phyloP scores from a whole-genome alignment of 2,113 vertebrate species.

The Rhinogobius similis region DNA sequence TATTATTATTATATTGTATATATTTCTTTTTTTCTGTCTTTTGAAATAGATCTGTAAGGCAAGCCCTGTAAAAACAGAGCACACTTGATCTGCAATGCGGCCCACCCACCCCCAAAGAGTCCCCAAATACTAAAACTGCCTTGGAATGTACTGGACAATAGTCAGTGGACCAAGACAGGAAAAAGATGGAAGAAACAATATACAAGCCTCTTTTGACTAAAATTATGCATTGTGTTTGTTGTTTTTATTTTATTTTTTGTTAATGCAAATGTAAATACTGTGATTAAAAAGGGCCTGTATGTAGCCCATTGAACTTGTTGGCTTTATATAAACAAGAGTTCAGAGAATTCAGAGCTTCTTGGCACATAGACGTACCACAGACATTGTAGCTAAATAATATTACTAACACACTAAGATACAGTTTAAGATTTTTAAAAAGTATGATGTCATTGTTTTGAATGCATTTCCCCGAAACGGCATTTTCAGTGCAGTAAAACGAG shows the following conservation, averaged over 20 bases:
- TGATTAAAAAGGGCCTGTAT: neutral
- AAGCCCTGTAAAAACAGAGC: constrained; percentile 16
- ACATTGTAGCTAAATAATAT: too few species aligned
- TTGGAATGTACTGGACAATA: constrained; percentile 6
- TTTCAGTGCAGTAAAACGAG: constrained; percentile 15
- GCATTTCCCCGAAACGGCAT: neutral
- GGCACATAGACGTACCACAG: too few species aligned
- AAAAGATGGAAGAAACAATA: constrained; percentile 7
- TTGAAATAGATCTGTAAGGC: constrained; percentile 9
- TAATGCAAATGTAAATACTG: neutral
- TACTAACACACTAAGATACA: too few species aligned
- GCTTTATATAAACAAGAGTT: too few species aligned
- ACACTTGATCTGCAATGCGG: constrained; percentile 1
- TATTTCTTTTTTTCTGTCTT: neutral
- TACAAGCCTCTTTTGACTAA: constrained; percentile 2
- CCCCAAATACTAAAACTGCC: constrained; percentile 9
- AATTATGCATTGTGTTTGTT: neutral
- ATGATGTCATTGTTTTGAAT: too few species aligned
- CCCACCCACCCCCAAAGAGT: neutral
- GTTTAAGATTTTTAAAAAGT: too few species aligned
- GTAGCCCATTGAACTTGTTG: neutral
- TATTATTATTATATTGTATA: too few species aligned
- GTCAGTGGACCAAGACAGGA: neutral
- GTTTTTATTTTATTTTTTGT: neutral
- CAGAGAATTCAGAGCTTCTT: neutral